Conservation (phyloP, 2,888 invertebrate genomes). For the Spilarctia lutea region DNA sequence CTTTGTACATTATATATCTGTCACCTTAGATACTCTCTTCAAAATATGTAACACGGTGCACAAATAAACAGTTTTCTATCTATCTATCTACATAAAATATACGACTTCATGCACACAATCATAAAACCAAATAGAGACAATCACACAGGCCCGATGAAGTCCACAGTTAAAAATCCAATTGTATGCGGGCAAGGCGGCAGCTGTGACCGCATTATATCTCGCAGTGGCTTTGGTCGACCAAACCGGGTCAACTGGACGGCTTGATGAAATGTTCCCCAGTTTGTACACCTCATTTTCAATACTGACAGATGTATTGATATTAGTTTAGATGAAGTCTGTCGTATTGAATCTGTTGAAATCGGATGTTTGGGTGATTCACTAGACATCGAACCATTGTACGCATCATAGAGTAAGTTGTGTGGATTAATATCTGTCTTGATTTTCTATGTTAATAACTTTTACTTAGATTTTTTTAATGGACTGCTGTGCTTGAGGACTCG, state of each 20-base stretch:
- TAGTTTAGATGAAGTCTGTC: conserved; percentile 57
- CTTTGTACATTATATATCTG: too few relatives aligned
- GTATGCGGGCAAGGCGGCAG: conserved; percentile 67
- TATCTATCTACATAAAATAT: neutral
- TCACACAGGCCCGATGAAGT: conserved; percentile 55
- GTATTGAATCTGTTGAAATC: conserved; percentile 8
- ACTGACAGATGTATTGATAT: conserved; percentile 54
- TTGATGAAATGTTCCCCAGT: conserved; percentile 69
- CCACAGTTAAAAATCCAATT: conserved; percentile 75
- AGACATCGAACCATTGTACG: neutral
- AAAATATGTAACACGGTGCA: too few relatives aligned
- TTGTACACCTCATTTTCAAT: conserved; percentile 65
- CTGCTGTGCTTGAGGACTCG: too few relatives aligned
- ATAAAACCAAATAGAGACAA: conserved; percentile 59
- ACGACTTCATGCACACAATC: conserved; percentile 22
- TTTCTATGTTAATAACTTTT: neutral
- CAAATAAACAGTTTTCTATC: too few relatives aligned
- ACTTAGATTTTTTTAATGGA: neutral
- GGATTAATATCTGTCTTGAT: neutral
- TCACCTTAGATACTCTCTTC: too few relatives aligned
- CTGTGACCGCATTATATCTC: conserved; percentile 74
- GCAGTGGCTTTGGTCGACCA: conserved; percentile 61
- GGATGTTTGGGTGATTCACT: neutral
- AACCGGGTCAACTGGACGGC: conserved; percentile 66
- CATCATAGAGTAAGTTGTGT: neutral